These are phyloP conservation scores for Ameiurus melas DNA, from an alignment of 2,113 vertebrate genomes.

Conservation along the genomic window DNA sequence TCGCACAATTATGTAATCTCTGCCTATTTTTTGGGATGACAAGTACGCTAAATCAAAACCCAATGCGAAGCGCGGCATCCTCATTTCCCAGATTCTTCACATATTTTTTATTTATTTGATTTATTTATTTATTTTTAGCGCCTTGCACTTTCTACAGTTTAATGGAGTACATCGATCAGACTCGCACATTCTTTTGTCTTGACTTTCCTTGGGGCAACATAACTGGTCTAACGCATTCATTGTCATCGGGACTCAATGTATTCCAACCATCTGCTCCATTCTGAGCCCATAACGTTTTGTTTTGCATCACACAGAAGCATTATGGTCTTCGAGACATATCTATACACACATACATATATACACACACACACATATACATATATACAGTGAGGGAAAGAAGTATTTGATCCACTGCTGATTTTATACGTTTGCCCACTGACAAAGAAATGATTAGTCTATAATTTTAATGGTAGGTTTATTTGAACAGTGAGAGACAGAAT, in stretches of 20 bases:
- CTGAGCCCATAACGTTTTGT: conserved; percentile 26
- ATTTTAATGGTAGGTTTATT: no score
- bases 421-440: no score
- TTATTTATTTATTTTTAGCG: not conserved
- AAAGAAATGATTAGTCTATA: no score
- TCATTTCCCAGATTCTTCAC: conserved; percentile 17
- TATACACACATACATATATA: no score
- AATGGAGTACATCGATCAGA: conserved; percentile 45
- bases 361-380: no score
- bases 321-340: not conserved
- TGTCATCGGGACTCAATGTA: conserved; percentile 49
- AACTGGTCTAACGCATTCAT: conserved; percentile 49
- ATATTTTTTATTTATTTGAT: not conserved
- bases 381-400: no score
- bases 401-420: no score
- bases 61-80: conserved; percentile 28
- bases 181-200: conserved; percentile 34
- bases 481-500: no score
- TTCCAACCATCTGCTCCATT: conserved; percentile 55
- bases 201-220: conserved; percentile 50
- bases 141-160: conserved; percentile 28
- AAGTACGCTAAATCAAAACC: conserved; percentile 33
- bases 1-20: conserved; percentile 37
- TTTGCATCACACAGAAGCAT: conserved; percentile 22
- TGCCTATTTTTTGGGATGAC: conserved; percentile 23